These are phyloP conservation scores for Thelaira solivaga DNA, from an alignment of 2,888 invertebrate species.

Conservation along the genomic window DNA sequence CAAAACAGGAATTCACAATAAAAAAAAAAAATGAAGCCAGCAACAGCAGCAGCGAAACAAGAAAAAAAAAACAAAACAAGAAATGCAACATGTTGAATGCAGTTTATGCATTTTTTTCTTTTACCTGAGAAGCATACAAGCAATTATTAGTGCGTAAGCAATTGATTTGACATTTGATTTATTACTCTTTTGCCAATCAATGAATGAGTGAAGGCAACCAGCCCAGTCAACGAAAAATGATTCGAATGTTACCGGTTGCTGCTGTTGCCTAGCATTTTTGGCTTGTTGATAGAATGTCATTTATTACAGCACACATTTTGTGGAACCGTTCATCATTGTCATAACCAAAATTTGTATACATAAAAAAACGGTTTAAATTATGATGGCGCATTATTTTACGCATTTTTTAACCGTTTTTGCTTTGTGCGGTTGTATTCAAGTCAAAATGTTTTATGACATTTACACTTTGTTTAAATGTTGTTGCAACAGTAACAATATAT, in stretches of 20 bases:
- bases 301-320: neutral
- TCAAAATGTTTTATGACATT: slow-evolving; percentile 56
- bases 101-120: too few relatives aligned
- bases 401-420: slow-evolving; percentile 30
- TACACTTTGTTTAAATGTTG: slow-evolving; percentile 54
- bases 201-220: slow-evolving; percentile 31
- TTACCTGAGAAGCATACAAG: neutral
- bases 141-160: slow-evolving; percentile 27
- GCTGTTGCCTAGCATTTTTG: neutral
- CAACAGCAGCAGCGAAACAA: too few relatives aligned
- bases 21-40: neutral
- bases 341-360: neutral
- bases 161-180: slow-evolving; percentile 58
- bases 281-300: slow-evolving; percentile 17
- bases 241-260: neutral
- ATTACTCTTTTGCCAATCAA: slow-evolving; percentile 54
- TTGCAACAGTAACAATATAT: slow-evolving; percentile 19
- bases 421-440: neutral
- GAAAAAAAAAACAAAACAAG: too few relatives aligned
- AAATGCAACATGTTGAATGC: slow-evolving; percentile 28
- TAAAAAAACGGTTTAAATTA: slow-evolving; percentile 29
- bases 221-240: slow-evolving; percentile 4
- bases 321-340: slow-evolving; percentile 35
- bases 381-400: slow-evolving; percentile 53
- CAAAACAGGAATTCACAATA: slow-evolving; percentile 35